Base-by-base conservation (phyloP, 1,140 invertebrate genomes). In the Paramacrobiotus metropolitanus region DNA sequence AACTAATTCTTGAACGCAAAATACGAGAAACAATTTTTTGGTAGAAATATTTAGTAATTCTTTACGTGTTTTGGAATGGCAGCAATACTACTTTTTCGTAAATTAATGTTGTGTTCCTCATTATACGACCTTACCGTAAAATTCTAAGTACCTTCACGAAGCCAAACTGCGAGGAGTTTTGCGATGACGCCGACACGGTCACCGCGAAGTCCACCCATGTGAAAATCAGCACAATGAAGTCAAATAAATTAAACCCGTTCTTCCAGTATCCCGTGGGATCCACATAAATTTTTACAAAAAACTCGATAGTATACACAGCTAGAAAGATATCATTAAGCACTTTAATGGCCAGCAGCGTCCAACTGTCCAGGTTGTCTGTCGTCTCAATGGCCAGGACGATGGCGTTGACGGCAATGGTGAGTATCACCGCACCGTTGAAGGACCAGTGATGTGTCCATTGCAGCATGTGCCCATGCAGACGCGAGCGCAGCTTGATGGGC, bases 251-350 rank as follows among this genome's bases (percentile, higher is more conserved):
- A 44, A 60, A 67, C n/a, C 44, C 29, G 59, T 62, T 67, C 31
- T 61, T 63, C 61, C 62, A 67, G 62, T 65, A 67, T 2, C 21
- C n/a, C 1, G 60, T 48, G 3, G 64, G 66, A 34, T 61, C 60
- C 21, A 64, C 66, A 61, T 65, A 67, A 15, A 67, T 60, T 55
- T 67, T 67, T 20, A 67, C 44, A 18, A 67, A 20, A 45, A 67
- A 67, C 60, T 67, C 66, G 1, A 67, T 28, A 3, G 60, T 65
- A 61, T 66, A 67, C 20, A 67, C 28, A 31, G 55, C 31, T 21
- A 44, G 61, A 29, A 62, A 65, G 4, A 45, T 15, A 9, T 62
- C 21, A 30, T 65, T 55, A 29, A 65, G 20, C 4, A 48, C 21
- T 18, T 29, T 4, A 9, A 65, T 3, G 15, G 31, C 62, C 0